Percentiles rank a stretch among this genome's conserved stretches.
Conservation (phyloP, 1,140 invertebrate genomes). For the Diuraphis noxia region DNA sequence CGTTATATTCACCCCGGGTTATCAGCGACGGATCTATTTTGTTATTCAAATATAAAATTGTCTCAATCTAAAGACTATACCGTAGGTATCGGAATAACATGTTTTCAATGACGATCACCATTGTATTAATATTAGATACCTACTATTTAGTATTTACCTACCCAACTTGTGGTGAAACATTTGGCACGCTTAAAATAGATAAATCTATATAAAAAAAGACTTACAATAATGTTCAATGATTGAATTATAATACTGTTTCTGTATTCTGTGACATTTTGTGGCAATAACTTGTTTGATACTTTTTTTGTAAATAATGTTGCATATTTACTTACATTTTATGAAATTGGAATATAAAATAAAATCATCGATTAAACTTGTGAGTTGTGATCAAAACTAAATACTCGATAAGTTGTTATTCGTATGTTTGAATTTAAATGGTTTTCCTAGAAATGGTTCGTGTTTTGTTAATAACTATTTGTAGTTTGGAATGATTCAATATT, state of each 20-base stretch:
- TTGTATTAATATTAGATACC: background rate
- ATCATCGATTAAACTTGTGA: background rate
- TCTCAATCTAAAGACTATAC: background rate
- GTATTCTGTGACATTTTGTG: background rate
- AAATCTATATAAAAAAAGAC: background rate
- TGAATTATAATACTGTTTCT: background rate
- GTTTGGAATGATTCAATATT: background rate
- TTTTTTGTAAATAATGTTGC: background rate
- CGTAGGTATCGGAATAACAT: background rate
- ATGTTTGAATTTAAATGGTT: background rate
- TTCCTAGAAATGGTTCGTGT: background rate
- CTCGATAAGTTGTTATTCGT: background rate
- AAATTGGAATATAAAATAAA: background rate
- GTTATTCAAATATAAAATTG: conserved; percentile 26
- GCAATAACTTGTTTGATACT: background rate
- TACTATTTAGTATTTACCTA: background rate
- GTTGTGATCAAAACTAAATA: background rate
- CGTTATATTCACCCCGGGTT: conserved; percentile 11
- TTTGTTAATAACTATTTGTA: background rate
- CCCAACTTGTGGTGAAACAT: background rate
- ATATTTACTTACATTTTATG: background rate
- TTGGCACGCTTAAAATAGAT: background rate
- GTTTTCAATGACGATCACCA: background rate
- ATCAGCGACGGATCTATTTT: conserved; percentile 12
- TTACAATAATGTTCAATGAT: background rate